Percentiles rank a stretch among this genome's conserved stretches.
phyloP scores from a whole-genome alignment of 2,113 vertebrate species.

The Atrichornis clamosus region DNA sequence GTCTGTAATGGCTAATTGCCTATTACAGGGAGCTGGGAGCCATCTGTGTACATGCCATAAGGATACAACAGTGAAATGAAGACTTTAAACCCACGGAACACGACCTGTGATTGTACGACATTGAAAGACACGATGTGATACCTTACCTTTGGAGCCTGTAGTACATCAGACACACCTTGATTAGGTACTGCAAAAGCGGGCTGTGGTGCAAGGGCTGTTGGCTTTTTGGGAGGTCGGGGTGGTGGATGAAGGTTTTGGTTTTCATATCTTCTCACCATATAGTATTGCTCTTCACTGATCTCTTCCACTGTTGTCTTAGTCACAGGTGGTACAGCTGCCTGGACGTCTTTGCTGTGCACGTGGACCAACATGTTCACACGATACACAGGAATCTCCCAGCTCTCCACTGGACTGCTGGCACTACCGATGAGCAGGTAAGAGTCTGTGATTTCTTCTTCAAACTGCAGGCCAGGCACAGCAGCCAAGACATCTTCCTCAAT shows the following conservation, averaged over 20 bases:
- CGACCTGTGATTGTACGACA: background rate
- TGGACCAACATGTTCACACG: slow-evolving; percentile 72
- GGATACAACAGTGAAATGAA: background rate
- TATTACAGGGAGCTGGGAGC: background rate
- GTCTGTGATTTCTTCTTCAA: slow-evolving; percentile 85
- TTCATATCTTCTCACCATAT: slow-evolving; percentile 80
- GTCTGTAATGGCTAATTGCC: slow-evolving; percentile 21
- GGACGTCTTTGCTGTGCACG: slow-evolving; percentile 50
- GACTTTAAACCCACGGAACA: background rate
- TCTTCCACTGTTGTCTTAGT: slow-evolving; percentile 74
- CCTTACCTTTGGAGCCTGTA: slow-evolving; percentile 64
- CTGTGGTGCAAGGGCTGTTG: slow-evolving; percentile 9
- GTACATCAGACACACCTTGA: background rate
- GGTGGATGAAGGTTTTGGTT: slow-evolving; percentile 73
- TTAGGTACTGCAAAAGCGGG: background rate
- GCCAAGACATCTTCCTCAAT: slow-evolving; percentile 80
- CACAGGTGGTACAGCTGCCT: background rate
- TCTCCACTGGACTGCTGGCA: slow-evolving; percentile 55
- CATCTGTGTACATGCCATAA: slow-evolving; percentile 21
- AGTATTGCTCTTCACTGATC: slow-evolving; percentile 80
- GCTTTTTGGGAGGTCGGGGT: slow-evolving; percentile 83
- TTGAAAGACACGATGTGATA: background rate
- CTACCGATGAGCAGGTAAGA: slow-evolving; percentile 78
- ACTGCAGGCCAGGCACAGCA: slow-evolving; percentile 67
- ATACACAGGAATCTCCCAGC: slow-evolving; percentile 79